These are phyloP conservation scores for Cosmia trapezina DNA, from an alignment of 2,888 invertebrate species.

Conservation along the genomic window DNA sequence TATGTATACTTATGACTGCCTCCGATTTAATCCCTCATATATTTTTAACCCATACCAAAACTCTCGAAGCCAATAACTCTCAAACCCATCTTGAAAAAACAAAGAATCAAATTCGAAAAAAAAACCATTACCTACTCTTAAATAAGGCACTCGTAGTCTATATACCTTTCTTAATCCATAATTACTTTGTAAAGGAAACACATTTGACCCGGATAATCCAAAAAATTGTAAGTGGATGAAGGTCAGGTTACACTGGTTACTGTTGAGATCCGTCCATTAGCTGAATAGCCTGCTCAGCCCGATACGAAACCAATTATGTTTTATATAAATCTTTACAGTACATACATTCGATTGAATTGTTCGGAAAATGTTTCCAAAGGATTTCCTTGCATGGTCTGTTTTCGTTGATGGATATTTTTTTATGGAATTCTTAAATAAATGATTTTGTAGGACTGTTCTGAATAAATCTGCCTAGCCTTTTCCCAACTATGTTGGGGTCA, in stretches of 20 bases:
- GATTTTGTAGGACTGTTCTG: too few species aligned
- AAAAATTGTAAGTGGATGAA: constrained; percentile 64
- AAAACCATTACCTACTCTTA: constrained; percentile 33
- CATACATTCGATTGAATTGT: constrained; percentile 53
- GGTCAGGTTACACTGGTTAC: constrained; percentile 61
- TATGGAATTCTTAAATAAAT: constrained; percentile 13
- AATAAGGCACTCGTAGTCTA: constrained; percentile 41
- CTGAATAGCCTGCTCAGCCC: constrained; percentile 75
- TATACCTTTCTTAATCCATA: constrained; percentile 53
- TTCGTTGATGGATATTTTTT: constrained; percentile 27
- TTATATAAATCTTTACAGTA: constrained; percentile 72
- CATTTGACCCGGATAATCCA: constrained; percentile 60
- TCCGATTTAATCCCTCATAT: neutral
- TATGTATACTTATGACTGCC: neutral
- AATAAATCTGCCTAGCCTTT: too few species aligned
- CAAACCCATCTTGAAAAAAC: constrained; percentile 36
- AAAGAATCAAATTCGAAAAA: constrained; percentile 42
- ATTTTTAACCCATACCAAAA: constrained; percentile 4
- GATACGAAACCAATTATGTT: constrained; percentile 81
- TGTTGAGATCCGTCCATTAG: constrained; percentile 78
- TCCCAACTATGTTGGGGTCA: too few species aligned
- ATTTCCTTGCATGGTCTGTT: constrained; percentile 6
- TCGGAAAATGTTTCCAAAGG: constrained; percentile 18
- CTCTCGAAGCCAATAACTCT: neutral
- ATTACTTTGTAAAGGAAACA: constrained; percentile 62